Evolutionary conservation across 37 sponge, comb jelly and placozoan species (phyloP), one percentile per base, ranked within the genome.

Genomic region (Hormiphora californensis): DNA sequence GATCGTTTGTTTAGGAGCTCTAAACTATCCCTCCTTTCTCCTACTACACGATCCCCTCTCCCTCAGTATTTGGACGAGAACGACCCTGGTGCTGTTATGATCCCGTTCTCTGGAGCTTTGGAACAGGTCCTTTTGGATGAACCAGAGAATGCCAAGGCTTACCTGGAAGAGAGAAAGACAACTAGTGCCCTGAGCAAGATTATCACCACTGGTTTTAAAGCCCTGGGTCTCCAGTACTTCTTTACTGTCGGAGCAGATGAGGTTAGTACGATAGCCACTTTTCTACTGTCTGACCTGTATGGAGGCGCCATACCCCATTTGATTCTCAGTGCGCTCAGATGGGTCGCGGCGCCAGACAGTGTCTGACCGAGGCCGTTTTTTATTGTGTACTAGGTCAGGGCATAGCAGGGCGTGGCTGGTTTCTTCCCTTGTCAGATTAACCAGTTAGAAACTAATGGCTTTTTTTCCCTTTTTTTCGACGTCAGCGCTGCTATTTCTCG

Each of bases 171-270:
- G 39, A 86, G 37, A 54, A 86, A 86, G 35, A 86, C 86, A 11
- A 39, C 35, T 38, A 40, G 94, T 63, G 87, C 93, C 36, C 90
- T 98, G 2, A 68, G 91, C 9, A 98, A 95, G 87, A 98, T 98
- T 46, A 93, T 98, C 55, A 89, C 88, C 41, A 91, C 86, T 85
- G 99, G 99, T 17, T 98, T 92, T 87, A 88, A 88, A 30, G 90
- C 94, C 22, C 92, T 98, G 31, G 90, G 95, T 51, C 89, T 98
- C 0, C 90, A 98, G 63, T 95, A 94, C 63, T 98, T 98, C 90
- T 98, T 98, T 65, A 98, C 99, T 0, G 88, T 88, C 63, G 99
- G 99, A 0, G 90, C 91, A 8, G 99, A 98, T 90, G 99, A 98
- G 87, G 99, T 98, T 38, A 85, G 89, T 59, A 95, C 94, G 17